These are phyloP conservation scores for Tinamus major DNA, from an alignment of 2,797 vertebrate species.

Conservation along the genomic window DNA sequence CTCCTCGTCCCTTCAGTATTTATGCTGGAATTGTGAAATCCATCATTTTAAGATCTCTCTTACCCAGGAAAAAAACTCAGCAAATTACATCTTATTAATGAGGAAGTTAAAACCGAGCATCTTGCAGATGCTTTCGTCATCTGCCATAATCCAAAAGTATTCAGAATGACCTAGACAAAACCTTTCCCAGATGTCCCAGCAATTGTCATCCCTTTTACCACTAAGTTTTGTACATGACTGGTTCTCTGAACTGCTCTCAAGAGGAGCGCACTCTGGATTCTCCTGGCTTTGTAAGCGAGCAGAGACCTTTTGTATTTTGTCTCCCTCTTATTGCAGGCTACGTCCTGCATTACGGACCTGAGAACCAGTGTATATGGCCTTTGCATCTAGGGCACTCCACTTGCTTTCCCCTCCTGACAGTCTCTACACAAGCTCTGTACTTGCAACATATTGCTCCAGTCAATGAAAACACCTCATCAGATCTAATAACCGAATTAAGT, in stretches of 20 bases:
- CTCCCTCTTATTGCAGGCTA: neutral
- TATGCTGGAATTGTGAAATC: neutral
- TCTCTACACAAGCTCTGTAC: neutral
- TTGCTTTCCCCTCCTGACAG: neutral
- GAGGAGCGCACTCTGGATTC: neutral
- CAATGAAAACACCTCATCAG: neutral
- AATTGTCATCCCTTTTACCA: neutral
- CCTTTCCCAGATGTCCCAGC: neutral
- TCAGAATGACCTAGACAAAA: neutral
- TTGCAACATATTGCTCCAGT: neutral
- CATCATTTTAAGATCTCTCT: neutral
- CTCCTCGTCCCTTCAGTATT: neutral
- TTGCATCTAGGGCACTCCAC: fast-evolving
- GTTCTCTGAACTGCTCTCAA: neutral
- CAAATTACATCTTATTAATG: neutral
- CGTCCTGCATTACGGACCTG: neutral
- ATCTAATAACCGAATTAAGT: neutral
- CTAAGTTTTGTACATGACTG: neutral
- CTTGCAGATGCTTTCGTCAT: neutral
- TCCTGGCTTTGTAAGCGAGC: neutral
- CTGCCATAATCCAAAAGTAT: neutral
- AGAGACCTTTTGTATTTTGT: neutral
- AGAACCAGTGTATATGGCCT: neutral
- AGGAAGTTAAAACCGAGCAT: neutral
- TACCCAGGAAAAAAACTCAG: neutral